These are phyloP conservation scores for Pagetopsis macropterus DNA, from an alignment of 2,797 vertebrate genomes.

Conservation along the genomic window DNA sequence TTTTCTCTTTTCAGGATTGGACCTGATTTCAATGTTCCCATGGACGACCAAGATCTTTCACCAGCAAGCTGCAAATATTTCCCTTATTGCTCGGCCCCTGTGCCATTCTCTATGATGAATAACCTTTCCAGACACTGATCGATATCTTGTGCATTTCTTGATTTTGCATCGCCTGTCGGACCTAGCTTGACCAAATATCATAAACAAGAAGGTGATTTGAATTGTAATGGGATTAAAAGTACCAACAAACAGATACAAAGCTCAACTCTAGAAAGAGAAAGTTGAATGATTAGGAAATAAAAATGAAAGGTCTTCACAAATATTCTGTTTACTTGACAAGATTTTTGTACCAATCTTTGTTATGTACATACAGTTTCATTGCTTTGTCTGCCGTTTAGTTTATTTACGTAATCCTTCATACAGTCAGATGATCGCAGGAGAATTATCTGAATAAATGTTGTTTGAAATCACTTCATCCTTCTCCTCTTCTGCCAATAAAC, in stretches of 20 bases:
- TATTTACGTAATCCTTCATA: slow-evolving; percentile 12
- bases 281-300: neutral
- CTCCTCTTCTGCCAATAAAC: neutral
- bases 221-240: slow-evolving; percentile 4
- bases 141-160: slow-evolving; percentile 26
- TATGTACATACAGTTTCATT: neutral
- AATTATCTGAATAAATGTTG: neutral
- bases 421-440: neutral
- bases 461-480: neutral
- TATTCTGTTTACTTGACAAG: neutral
- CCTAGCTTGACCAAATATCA: neutral
- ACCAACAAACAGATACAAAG: slow-evolving; percentile 31
- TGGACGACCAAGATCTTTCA: slow-evolving; percentile 8
- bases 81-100: neutral
- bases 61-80: slow-evolving; percentile 34
- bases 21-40: neutral
- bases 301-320: neutral
- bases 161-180: slow-evolving; percentile 16
- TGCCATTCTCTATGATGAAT: neutral
- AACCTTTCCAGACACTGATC: slow-evolving; percentile 20
- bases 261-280: neutral
- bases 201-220: slow-evolving; percentile 9
- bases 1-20: slow-evolving; percentile 27
- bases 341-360: neutral
- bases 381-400: neutral